Percentiles rank a stretch among this genome's conserved stretches.
These are phyloP conservation scores for Platyscelio sp. DNA, from an alignment of 2,888 invertebrate species.

Conservation along the genomic window DNA sequence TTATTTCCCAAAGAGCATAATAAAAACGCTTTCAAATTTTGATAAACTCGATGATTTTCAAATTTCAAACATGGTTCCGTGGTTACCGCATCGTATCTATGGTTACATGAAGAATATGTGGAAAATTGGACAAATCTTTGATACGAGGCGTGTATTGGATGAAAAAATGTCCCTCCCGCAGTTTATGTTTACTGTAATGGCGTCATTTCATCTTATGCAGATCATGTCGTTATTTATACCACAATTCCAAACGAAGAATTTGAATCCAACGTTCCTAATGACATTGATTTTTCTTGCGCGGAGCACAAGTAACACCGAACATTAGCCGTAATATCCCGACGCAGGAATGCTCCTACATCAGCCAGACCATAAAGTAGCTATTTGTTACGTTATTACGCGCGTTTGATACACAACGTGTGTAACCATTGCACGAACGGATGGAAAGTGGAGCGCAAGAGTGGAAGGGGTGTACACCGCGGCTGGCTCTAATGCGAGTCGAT, in stretches of 20 bases:
- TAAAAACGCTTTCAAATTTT: too few relatives aligned
- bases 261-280: slow-evolving; percentile 28
- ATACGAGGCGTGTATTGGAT: too few relatives aligned
- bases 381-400: slow-evolving; percentile 83
- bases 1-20: too few relatives aligned
- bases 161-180: neutral
- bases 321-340: slow-evolving; percentile 80
- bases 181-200: slow-evolving; percentile 1
- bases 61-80: too few relatives aligned
- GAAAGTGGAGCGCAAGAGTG: slow-evolving; percentile 45
- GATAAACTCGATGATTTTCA: too few relatives aligned
- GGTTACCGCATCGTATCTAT: too few relatives aligned
- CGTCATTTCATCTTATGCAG: slow-evolving; percentile 12
- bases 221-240: slow-evolving; percentile 41
- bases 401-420: slow-evolving; percentile 80
- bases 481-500: slow-evolving; percentile 81
- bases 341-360: slow-evolving; percentile 76
- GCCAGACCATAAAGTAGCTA: slow-evolving; percentile 81
- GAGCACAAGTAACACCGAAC: slow-evolving; percentile 79
- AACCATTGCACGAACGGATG: slow-evolving; percentile 70
- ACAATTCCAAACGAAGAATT: slow-evolving; percentile 37
- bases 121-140: too few relatives aligned
- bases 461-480: slow-evolving; percentile 66
- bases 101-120: too few relatives aligned
- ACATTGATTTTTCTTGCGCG: slow-evolving; percentile 63